phyloP scores from a whole-genome alignment of 2,113 vertebrate genomes.

The Mirounga angustirostris region DNA sequence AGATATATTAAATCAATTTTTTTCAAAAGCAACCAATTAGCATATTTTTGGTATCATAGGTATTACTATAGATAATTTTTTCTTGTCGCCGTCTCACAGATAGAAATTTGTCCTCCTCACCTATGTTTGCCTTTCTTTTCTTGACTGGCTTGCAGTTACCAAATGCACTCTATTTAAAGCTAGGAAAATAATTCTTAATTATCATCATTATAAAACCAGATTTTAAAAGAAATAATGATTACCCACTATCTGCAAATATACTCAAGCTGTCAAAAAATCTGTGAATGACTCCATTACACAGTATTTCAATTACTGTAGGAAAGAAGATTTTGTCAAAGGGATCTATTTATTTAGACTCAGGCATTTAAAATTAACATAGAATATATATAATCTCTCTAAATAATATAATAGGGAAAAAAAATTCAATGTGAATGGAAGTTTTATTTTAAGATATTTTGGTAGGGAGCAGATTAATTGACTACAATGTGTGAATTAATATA shows the following conservation, averaged over 20 bases:
- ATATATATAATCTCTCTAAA: not conserved
- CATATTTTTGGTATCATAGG: not conserved
- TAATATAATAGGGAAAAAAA: constrained; percentile 62
- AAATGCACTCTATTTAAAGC: constrained; percentile 58
- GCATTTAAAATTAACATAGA: constrained; percentile 58
- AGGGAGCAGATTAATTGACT: constrained; percentile 73
- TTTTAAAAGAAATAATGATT: constrained; percentile 85
- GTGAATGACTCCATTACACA: constrained; percentile 58
- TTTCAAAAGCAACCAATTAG: constrained; percentile 58
- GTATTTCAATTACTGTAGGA: constrained; percentile 77
- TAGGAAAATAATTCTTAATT: constrained; percentile 85
- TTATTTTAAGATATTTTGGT: constrained; percentile 74
- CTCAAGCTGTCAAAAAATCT: constrained; percentile 83
- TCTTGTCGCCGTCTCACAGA: constrained; percentile 38
- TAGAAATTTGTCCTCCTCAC: constrained; percentile 63
- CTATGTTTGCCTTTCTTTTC: constrained; percentile 66
- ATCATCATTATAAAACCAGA: constrained; percentile 82
- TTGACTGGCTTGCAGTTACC: constrained; percentile 75
- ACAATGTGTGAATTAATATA: constrained; percentile 70
- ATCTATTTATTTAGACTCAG: constrained; percentile 73
- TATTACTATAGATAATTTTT: constrained; percentile 25
- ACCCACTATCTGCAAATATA: constrained; percentile 80
- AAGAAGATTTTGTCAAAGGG: constrained; percentile 73
- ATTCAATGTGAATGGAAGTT: constrained; percentile 72
- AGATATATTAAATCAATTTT: not conserved